Base-by-base conservation (phyloP, 2,888 invertebrate genomes). In the Spicauda simplicius region DNA sequence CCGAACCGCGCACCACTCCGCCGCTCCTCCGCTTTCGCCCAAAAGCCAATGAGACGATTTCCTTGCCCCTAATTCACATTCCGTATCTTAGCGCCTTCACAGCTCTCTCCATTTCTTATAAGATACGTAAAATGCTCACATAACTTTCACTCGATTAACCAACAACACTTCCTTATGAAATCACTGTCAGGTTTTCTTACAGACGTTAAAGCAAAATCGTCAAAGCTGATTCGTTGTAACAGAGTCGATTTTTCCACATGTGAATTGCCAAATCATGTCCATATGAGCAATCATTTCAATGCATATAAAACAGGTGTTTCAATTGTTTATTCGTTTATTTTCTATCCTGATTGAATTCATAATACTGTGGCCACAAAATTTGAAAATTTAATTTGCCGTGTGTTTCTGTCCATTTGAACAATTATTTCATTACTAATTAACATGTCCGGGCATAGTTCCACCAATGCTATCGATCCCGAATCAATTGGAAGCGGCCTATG, bases 391-490 rank as follows among this genome's bases (percentile, higher is more conserved):
- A 66, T 66, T 66, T 61, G 37, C 5, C n/a, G 16, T 30, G 55
- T 48, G 45, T 66, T 55, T 60, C 53, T 25, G 59, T 20, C n/a
- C 5, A 8, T n/a, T 58, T 64, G 58, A 45, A 20, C 55, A 53
- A 55, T 66, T 60, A 66, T 66, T 66, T 55, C 45, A 66, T 60
- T 59, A 71, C 67, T 71, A 67, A 69, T 69, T 69, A 64, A 66
- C 64, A 50, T 64, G 61, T 55, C 70, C 63, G 61, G 30, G 69
- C 74, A 60, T 92, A 98, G 98, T 98, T 95, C 98, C 98, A 45
- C 98, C 98, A 70, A 98, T 98, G 98, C 94, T 98, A 83, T 97
- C 97, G 75, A 98, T 98, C 84, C 97, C 98, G 62, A 98, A 98
- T 91, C 98, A 98, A 90, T 94, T 98, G 85, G 98, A 98, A 87